phyloP scores from a whole-genome alignment of 2,888 invertebrate genomes.

The Phlogophora meticulosa region DNA sequence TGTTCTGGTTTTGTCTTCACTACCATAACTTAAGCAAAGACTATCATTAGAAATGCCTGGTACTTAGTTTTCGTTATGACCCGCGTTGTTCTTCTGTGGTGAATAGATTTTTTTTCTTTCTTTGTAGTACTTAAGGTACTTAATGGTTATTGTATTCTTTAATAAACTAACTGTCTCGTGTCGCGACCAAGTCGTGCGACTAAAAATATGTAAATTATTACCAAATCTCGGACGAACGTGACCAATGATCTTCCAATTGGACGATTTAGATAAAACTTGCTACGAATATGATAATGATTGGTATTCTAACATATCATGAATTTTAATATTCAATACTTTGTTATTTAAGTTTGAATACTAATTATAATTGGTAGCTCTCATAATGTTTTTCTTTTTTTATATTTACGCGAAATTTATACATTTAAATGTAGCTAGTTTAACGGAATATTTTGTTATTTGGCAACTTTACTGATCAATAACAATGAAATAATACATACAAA shows the following conservation, averaged over 20 bases:
- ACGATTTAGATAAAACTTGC: constrained; percentile 20
- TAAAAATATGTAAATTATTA: neutral
- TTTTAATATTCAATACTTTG: constrained; percentile 44
- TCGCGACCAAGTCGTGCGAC: neutral
- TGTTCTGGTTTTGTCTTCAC: too few relatives aligned
- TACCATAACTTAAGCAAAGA: too few relatives aligned
- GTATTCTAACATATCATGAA: constrained; percentile 47
- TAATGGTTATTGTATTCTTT: neutral
- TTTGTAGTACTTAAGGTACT: too few relatives aligned
- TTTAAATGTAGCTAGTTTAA: constrained; percentile 14
- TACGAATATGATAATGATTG: constrained; percentile 53
- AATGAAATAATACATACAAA: constrained; percentile 22
- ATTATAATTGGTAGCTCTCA: constrained; percentile 48
- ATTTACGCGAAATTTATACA: constrained; percentile 53
- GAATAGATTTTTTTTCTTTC: too few relatives aligned
- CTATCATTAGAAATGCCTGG: too few relatives aligned
- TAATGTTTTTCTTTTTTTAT: constrained; percentile 29
- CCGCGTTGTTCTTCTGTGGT: too few relatives aligned
- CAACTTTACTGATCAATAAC: constrained; percentile 14
- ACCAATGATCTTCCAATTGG: constrained; percentile 6
- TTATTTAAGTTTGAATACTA: constrained; percentile 52
- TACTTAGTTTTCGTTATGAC: too few relatives aligned
- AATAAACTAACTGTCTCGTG: neutral
- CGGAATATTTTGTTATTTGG: constrained; percentile 33
- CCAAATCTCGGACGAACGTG: neutral